These are phyloP conservation scores for Candidula unifasciata DNA, from an alignment of 2,888 invertebrate species.

Conservation along the genomic window DNA sequence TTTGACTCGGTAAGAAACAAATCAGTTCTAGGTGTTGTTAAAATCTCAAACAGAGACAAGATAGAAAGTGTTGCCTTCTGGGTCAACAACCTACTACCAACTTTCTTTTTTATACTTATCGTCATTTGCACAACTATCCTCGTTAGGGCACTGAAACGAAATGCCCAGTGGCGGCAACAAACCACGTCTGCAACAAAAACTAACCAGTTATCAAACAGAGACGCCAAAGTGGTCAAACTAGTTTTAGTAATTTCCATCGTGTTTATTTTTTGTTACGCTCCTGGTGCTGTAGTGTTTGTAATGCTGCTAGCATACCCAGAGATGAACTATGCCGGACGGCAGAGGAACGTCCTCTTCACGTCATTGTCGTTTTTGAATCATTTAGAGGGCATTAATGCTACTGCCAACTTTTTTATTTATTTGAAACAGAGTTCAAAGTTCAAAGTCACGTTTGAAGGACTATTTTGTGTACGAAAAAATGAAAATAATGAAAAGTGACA, in stretches of 20 bases:
- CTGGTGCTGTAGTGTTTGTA: neutral
- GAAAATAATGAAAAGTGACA: no score
- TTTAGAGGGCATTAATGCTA: constrained; percentile 25
- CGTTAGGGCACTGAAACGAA: neutral
- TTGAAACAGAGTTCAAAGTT: constrained; percentile 23
- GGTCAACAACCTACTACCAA: constrained; percentile 10
- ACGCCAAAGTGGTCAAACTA: constrained; percentile 21
- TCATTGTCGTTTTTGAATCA: neutral
- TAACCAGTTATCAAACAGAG: constrained; percentile 1
- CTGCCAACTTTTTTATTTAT: constrained; percentile 24
- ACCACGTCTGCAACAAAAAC: neutral
- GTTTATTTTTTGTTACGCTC: constrained; percentile 24
- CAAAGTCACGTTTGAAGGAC: neutral
- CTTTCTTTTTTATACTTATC: neutral
- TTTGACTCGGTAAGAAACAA: constrained; percentile 6
- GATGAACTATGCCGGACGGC: neutral
- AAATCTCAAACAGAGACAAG: neutral
- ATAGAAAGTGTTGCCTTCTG: neutral
- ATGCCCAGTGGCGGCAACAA: constrained; percentile 20
- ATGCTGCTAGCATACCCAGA: neutral
- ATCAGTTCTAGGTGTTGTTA: neutral
- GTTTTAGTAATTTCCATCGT: constrained; percentile 17
- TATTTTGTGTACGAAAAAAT: neutral
- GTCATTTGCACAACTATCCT: constrained; percentile 10
- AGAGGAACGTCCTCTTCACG: neutral